A percentile compares a stretch with the other conserved stretches of the same genome.
Conservation (phyloP, 2,113 vertebrate species). For the Accipiter cooperii region DNA sequence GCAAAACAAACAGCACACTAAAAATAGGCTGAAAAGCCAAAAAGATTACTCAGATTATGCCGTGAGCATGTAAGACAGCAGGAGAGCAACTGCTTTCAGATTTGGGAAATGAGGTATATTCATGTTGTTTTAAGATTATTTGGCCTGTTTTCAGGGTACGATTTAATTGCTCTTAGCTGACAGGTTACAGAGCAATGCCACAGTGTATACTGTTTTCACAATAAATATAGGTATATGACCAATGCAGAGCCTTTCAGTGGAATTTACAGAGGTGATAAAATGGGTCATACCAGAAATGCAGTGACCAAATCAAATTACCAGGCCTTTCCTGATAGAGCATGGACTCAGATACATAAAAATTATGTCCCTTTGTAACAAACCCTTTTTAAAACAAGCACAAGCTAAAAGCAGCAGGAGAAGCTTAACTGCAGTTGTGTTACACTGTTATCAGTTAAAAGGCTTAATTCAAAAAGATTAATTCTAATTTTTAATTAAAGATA, state of each 20-base stretch:
- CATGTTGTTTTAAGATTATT: not conserved
- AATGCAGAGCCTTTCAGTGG: not conserved
- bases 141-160: not conserved
- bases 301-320: constrained; percentile 33
- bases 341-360: not conserved
- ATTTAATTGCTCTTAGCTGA: not conserved
- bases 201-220: not conserved
- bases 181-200: not conserved
- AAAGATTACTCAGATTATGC: constrained; percentile 1
- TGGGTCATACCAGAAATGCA: not conserved
- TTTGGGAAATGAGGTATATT: not conserved
- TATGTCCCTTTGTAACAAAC: not conserved
- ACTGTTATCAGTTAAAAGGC: not conserved
- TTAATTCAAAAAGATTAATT: not conserved
- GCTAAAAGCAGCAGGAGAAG: not conserved
- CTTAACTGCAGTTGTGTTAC: not conserved
- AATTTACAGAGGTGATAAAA: constrained; percentile 52
- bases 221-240: not conserved
- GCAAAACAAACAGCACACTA: constrained; percentile 30
- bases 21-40: constrained; percentile 25
- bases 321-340: not conserved
- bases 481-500: constrained; percentile 47
- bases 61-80: not conserved
- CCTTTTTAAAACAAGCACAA: not conserved
- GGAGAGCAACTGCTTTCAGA: not conserved